A percentile compares a stretch with the other conserved stretches of the same genome.
Conservation (phyloP, 2,888 invertebrate genomes). For the Heteromurus nitidus region DNA sequence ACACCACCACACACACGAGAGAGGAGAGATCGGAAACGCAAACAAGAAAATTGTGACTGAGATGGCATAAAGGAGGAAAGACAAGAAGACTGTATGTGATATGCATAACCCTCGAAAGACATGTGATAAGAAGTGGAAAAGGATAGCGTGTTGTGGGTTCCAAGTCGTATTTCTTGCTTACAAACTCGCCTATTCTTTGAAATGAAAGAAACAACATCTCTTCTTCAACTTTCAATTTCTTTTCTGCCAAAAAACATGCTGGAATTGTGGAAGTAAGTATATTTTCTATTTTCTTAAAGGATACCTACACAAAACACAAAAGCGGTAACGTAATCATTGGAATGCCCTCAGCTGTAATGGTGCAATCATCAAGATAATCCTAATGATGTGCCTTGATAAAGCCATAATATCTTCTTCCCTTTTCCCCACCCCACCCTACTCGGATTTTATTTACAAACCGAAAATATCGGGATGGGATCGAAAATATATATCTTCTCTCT, state of each 20-base stretch:
- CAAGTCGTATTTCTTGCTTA: too few species aligned
- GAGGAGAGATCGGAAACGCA: background rate
- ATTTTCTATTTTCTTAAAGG: background rate
- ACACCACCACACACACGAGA: background rate
- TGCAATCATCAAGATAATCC: slow-evolving; percentile 58
- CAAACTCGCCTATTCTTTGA: background rate
- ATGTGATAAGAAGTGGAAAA: background rate
- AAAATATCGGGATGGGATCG: too few species aligned
- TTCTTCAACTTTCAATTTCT: background rate
- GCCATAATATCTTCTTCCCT: slow-evolving; percentile 17
- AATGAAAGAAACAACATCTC: background rate
- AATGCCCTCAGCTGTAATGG: slow-evolving; percentile 46
- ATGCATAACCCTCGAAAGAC: background rate
- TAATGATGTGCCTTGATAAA: slow-evolving; percentile 61
- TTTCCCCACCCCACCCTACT: slow-evolving; percentile 10
- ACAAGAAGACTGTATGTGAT: slow-evolving; percentile 8
- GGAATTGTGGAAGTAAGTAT: background rate
- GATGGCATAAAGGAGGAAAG: slow-evolving; percentile 11
- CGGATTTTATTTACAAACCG: slow-evolving; percentile 51
- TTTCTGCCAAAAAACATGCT: background rate
- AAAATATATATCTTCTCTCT: slow-evolving; percentile 27
- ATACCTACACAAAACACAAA: slow-evolving; percentile 21
- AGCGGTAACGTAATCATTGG: slow-evolving; percentile 29
- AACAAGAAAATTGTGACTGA: background rate
- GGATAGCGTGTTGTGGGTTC: background rate